Evolutionary conservation across 2,888 invertebrate species (phyloP), one percentile per base, ranked within the genome.

Genomic region (Phengaris alcon): DNA sequence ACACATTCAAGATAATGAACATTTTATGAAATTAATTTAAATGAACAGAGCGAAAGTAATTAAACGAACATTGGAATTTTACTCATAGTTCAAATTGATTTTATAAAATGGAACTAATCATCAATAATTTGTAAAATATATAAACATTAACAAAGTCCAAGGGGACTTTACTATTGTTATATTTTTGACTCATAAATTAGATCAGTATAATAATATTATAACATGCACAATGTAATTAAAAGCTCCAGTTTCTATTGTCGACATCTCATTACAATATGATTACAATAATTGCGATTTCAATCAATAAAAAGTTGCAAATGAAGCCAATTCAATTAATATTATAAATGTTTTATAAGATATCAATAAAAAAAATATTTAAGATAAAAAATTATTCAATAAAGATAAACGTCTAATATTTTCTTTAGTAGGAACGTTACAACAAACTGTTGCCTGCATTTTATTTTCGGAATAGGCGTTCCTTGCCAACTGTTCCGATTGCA

Each of bases 361-460:
- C 64, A 64, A 64, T 64, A 44, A 13, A 64, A 64, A 12, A 12
- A 9, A 64, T 6, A 15, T 59, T 22, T 7, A 59, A 51, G 15
- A 59, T 74, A 22, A 74, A 59, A 48, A 74, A 74, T 64, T 35
- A 22, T 51, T 51, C 51, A 64, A 74, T 74, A 64, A 52, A 74
- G 74, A 74, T 35, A 52, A 51, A 48, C 55, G 70, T 69, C 9
- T 22, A 74, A 77, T 68, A 68, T 75, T 82, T 82, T 82, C 81
- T 79, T 78, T 79, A 78, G 81, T 80, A 80, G 78, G 81, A 80
- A 82, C 79, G 79, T 82, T 80, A 83, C 82, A 82, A 84, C 86
- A 84, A 90, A 89, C 90, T 90, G 90, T 90, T 91, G 91, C 87
- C 89, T 87, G 84, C 83, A 84, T 90, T 90, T 89, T 90, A 89